phyloP scores from a whole-genome alignment of 2,113 vertebrate genomes.

The Otus sunia region DNA sequence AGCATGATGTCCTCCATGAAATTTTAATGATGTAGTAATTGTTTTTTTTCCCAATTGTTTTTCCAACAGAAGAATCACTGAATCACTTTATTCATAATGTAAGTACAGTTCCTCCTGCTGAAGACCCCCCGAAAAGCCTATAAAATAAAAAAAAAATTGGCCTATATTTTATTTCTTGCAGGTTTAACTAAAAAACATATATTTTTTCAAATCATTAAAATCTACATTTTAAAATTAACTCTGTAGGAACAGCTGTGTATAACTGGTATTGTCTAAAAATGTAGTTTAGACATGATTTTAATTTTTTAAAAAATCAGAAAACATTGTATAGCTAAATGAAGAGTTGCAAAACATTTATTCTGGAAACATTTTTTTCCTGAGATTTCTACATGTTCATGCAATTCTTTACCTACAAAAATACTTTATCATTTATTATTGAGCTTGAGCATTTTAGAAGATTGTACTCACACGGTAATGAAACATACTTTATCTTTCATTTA shows the following conservation, averaged over 20 bases:
- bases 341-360: neutral
- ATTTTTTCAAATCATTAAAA: neutral
- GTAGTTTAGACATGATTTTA: neutral
- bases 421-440: neutral
- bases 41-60: neutral
- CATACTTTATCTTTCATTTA: neutral
- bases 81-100: neutral
- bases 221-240: neutral
- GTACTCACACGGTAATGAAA: neutral
- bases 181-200: neutral
- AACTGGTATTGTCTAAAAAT: neutral
- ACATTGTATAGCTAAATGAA: neutral
- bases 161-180: neutral
- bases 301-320: neutral
- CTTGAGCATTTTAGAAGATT: neutral
- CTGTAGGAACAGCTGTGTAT: neutral
- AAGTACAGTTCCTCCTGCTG: neutral
- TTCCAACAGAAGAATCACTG: neutral
- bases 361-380: neutral
- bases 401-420: neutral
- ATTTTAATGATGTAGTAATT: neutral
- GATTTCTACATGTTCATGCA: neutral
- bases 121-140: neutral
- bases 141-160: neutral
- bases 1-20: neutral